phyloP scores from a whole-genome alignment of 2,797 vertebrate species.

The Lutra lutra region DNA sequence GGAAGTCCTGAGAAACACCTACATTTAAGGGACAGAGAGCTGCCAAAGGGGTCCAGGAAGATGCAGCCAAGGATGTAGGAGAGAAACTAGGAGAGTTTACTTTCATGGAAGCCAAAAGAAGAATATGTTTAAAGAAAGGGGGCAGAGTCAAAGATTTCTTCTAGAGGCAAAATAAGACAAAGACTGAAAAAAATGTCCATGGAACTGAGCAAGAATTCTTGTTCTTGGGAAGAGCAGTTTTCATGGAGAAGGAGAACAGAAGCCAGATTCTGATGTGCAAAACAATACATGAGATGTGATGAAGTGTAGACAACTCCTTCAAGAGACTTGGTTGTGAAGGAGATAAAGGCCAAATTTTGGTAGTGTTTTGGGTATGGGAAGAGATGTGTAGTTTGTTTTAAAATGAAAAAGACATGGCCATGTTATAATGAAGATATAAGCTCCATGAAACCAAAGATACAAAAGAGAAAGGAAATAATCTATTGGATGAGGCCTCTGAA shows the following conservation, averaged over 20 bases:
- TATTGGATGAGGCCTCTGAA: rapidly evolving
- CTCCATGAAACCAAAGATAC: neutral
- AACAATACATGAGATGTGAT: neutral
- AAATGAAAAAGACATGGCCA: neutral
- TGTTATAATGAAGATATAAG: neutral
- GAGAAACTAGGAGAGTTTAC: neutral
- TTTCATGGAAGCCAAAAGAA: neutral
- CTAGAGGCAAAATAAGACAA: neutral
- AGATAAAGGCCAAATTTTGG: neutral
- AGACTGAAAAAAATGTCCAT: neutral
- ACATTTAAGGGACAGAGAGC: too few species aligned
- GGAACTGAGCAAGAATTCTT: neutral
- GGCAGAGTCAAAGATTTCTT: neutral
- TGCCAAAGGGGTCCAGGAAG: neutral
- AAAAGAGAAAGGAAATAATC: neutral
- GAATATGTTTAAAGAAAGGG: neutral
- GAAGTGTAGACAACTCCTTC: too few species aligned
- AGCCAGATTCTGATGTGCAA: rapidly evolving
- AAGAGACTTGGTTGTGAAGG: neutral
- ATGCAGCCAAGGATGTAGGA: rapidly evolving
- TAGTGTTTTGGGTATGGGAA: neutral
- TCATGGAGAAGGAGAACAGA: neutral
- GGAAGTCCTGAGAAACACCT: neutral
- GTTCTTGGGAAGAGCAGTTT: neutral
- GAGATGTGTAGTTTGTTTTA: neutral